These are phyloP conservation scores for Drosophila trichaetosa DNA, from an alignment of 2,888 invertebrate genomes.

Conservation along the genomic window DNA sequence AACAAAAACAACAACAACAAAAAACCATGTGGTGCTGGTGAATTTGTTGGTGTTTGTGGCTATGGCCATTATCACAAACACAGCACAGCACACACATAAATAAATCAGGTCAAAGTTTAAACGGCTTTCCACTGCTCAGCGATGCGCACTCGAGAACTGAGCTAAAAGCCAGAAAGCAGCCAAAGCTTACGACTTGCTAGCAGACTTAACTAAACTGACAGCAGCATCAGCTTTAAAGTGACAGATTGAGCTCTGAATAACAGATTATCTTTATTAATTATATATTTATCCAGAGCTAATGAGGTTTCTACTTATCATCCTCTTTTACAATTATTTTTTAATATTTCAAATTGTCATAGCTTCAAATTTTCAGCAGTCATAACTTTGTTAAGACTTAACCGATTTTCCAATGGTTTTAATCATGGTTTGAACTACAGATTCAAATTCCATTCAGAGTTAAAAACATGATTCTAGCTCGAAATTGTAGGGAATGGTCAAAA, in stretches of 20 bases:
- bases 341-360: no score
- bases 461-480: neutral
- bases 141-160: constrained; percentile 38
- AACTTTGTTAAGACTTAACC: neutral
- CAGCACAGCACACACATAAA: constrained; percentile 44
- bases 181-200: no score
- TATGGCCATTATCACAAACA: constrained; percentile 51
- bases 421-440: neutral
- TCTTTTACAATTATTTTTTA: neutral
- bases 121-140: constrained; percentile 31
- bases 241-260: neutral
- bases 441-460: neutral
- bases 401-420: neutral
- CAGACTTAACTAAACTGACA: neutral
- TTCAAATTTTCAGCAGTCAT: neutral
- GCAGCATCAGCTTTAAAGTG: neutral
- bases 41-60: constrained; percentile 26
- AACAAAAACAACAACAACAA: neutral
- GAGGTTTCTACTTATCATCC: neutral
- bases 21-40: neutral
- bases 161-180: neutral
- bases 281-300: neutral
- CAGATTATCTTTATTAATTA: neutral
- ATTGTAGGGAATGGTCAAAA: no score
- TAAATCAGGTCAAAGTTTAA: constrained; percentile 61